Evolutionary conservation across 2,888 invertebrate genomes (phyloP).

Genomic region (Octonoba sinensis): DNA sequence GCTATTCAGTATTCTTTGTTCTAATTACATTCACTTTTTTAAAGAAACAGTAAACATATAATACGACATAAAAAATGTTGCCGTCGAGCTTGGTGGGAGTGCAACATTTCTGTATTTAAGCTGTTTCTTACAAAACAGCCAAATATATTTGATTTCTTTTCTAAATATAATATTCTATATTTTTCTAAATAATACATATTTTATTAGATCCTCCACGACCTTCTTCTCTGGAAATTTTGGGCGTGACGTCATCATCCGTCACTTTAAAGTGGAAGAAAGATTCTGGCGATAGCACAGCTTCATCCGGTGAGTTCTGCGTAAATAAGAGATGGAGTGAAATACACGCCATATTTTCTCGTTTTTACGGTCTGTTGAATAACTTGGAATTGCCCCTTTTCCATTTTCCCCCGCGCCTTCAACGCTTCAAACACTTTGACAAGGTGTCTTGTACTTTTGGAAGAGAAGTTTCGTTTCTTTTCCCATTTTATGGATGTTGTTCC

Average conservation of each 20-base stretch:
- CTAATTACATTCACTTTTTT: too few species aligned
- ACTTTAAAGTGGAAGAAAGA: conserved; percentile 63
- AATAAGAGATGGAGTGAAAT: conserved; percentile 12
- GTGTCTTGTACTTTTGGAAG: background rate
- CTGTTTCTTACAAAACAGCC: too few species aligned
- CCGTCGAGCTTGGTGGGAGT: too few species aligned
- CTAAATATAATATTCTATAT: too few species aligned
- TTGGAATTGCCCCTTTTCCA: background rate
- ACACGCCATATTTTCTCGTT: conserved; percentile 47
- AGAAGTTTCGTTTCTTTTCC: conserved; percentile 10
- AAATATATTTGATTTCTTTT: too few species aligned
- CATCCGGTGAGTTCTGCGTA: conserved; percentile 47
- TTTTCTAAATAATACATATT: too few species aligned
- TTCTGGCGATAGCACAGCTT: conserved; percentile 32
- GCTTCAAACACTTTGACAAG: conserved; percentile 7
- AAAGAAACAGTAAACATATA: too few species aligned
- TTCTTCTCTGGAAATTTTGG: conserved; percentile 50
- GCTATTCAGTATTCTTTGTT: too few species aligned
- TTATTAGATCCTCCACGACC: conserved; percentile 58
- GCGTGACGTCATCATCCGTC: conserved; percentile 59
- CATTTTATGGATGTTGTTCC: conserved; percentile 14
- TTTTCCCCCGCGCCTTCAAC: background rate
- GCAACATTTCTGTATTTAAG: too few species aligned
- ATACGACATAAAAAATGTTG: too few species aligned
- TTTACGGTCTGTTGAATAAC: conserved; percentile 8